Conservation (phyloP, 2,888 invertebrate species). For the Eristalis pertinax region DNA sequence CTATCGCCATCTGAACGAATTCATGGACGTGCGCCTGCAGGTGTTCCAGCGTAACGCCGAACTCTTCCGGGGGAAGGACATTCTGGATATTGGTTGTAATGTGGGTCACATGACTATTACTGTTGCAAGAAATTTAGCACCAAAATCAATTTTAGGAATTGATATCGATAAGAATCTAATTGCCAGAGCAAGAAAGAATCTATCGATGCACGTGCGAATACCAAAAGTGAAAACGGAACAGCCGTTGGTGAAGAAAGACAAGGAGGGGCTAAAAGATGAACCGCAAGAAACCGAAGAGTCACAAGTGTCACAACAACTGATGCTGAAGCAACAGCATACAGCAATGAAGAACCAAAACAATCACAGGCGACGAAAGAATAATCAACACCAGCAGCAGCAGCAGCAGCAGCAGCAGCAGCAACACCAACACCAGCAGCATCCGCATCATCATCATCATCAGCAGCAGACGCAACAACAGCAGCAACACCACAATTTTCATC, state of each 20-base stretch:
- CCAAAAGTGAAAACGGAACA: slow-evolving; percentile 72
- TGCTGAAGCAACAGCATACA: slow-evolving; percentile 1
- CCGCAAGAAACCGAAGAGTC: not conserved
- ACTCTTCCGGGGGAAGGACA: slow-evolving; percentile 93
- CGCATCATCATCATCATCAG: slow-evolving; percentile 74
- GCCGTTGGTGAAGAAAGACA: slow-evolving; percentile 2
- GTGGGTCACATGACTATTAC: slow-evolving; percentile 96
- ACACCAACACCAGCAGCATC: slow-evolving; percentile 72
- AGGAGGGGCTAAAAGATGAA: not conserved
- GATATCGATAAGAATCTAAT: slow-evolving; percentile 96
- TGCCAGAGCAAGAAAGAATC: slow-evolving; percentile 81
- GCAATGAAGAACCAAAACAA: slow-evolving; percentile 19
- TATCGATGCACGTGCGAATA: slow-evolving; percentile 80
- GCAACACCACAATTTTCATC: slow-evolving; percentile 74
- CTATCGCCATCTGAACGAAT: slow-evolving; percentile 92
- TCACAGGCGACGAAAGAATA: slow-evolving; percentile 48
- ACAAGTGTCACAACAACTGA: not conserved
- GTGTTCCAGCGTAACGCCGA: slow-evolving; percentile 90
- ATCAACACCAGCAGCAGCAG: slow-evolving; percentile 48
- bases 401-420: slow-evolving; percentile 71
- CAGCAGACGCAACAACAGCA: slow-evolving; percentile 73
- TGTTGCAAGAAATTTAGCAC: slow-evolving; percentile 92
- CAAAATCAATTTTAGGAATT: slow-evolving; percentile 93
- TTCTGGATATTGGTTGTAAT: slow-evolving; percentile 98
- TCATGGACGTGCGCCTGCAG: slow-evolving; percentile 91